Base-by-base conservation (phyloP, 1,140 invertebrate genomes). In the Cherax destructor region DNA sequence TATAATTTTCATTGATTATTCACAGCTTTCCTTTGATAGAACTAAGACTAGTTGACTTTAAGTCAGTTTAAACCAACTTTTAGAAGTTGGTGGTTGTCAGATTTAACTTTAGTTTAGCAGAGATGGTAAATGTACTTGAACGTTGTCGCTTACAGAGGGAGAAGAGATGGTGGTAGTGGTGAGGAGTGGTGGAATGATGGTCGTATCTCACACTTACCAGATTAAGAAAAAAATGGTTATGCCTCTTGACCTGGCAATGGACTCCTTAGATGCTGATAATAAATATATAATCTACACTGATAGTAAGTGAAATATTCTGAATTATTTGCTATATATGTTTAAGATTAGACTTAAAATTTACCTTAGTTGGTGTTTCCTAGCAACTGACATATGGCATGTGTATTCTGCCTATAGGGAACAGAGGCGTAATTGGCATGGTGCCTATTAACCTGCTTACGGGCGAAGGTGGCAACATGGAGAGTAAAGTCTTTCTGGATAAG, bases 101-200 rank as follows among this genome's bases (percentile, higher is more conserved):
- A n/a, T n/a, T n/a, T n/a, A n/a, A n/a, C n/a, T n/a, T n/a, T n/a
- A n/a, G n/a, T n/a, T n/a, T n/a, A n/a, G n/a, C n/a, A n/a, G n/a
- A n/a, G n/a, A n/a, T n/a, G n/a, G n/a, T n/a, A n/a, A n/a, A n/a
- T n/a, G n/a, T n/a, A n/a, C n/a, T n/a, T n/a, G n/a, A 41, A 41
- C 30, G 30, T 41, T 41, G 30, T 41, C 24, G 4, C 30, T 61
- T 50, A n/a, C 79, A 88, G 87, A 5, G 7, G 87, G 79, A 1
- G 65, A 74, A 7, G 87, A 88, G 16, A 83, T 30, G 24, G 61
- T 74, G 47, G 78, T 83, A 2, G 2, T 83, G 87, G 76, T 16
- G 5, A 10, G n/a, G 24, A 18, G 47, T 4, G 65, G 41, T 11
- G 41, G 59, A 5, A 16, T 88, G 3, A 7, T 83, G 41, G 72